phyloP scores from a whole-genome alignment of 2,888 invertebrate species.

The Caenorhabditis drosophilae region DNA sequence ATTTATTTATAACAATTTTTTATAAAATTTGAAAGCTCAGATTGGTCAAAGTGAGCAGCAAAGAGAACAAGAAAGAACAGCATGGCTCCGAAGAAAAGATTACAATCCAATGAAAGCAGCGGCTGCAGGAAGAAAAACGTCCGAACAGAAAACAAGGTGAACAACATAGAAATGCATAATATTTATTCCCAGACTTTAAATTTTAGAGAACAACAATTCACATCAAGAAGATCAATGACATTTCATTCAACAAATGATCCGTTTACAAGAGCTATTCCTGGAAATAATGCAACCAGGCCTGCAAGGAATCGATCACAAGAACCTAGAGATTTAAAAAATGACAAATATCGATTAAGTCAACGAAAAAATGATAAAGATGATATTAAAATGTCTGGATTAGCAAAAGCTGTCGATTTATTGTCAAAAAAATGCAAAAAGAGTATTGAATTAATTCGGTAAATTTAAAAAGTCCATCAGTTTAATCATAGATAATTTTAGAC shows the following conservation, averaged over 20 bases:
- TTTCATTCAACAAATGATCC: slow-evolving; percentile 45
- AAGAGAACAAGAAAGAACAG: slow-evolving; percentile 83
- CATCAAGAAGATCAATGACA: slow-evolving; percentile 59
- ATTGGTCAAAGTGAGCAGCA: slow-evolving; percentile 36
- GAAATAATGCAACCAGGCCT: slow-evolving; percentile 7
- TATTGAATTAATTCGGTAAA: slow-evolving; percentile 63
- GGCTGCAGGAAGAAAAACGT: slow-evolving; percentile 72
- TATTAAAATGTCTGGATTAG: slow-evolving; percentile 34
- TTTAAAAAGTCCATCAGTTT: background rate
- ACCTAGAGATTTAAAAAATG: slow-evolving; percentile 23
- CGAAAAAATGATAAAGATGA: slow-evolving; percentile 22
- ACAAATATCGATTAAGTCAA: slow-evolving; percentile 18
- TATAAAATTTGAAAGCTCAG: slow-evolving; percentile 3
- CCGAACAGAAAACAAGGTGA: slow-evolving; percentile 54
- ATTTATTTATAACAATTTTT: background rate
- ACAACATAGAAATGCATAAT: slow-evolving; percentile 1
- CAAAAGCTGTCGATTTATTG: slow-evolving; percentile 61
- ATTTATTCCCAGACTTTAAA: background rate
- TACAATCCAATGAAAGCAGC: slow-evolving; percentile 94
- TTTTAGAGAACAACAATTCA: slow-evolving; percentile 53
- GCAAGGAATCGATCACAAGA: slow-evolving; percentile 36
- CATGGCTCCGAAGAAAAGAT: slow-evolving; percentile 92
- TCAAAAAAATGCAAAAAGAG: slow-evolving; percentile 67
- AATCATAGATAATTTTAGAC: slow-evolving; percentile 19
- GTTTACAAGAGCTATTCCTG: slow-evolving; percentile 14